Evolutionary conservation across 1,140 invertebrate genomes (phyloP).

Genomic region (Drosophila teissieri): DNA sequence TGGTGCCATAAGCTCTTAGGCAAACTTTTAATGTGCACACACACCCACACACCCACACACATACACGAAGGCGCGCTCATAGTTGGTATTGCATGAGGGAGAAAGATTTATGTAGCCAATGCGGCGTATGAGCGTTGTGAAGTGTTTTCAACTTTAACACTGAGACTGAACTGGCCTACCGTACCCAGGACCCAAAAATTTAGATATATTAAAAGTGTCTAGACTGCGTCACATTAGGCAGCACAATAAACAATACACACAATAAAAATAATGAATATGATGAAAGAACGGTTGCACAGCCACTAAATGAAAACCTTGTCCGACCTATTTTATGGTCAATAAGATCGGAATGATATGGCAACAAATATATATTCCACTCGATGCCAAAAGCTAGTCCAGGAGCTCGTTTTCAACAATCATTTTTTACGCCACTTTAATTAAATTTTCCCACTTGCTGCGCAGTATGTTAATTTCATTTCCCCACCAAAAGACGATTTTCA

Average conservation of each 20-base stretch:
- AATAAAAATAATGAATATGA: constrained; percentile 43
- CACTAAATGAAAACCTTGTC: constrained; percentile 34
- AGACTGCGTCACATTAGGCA: constrained; percentile 64
- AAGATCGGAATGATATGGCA: constrained; percentile 29
- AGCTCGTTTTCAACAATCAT: constrained; percentile 21
- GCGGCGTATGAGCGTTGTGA: constrained; percentile 61
- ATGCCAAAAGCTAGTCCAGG: constrained; percentile 30
- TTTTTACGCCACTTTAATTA: constrained; percentile 51
- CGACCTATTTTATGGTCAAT: constrained; percentile 31
- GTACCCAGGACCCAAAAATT: constrained; percentile 33
- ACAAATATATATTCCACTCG: constrained; percentile 27
- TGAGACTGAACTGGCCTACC: constrained; percentile 33
- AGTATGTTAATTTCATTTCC: constrained; percentile 54
- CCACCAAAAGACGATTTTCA: constrained; percentile 32
- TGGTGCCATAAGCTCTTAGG: constrained; percentile 78
- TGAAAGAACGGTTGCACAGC: constrained; percentile 15
- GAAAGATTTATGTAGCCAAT: constrained; percentile 72
- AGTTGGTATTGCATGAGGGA: constrained; percentile 28
- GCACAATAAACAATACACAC: constrained; percentile 49
- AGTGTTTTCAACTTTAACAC: constrained; percentile 68
- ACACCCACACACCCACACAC: constrained; percentile 20
- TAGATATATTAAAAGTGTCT: constrained; percentile 77
- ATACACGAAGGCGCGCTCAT: constrained; percentile 1
- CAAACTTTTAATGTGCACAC: constrained; percentile 76
- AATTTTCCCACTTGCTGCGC: constrained; percentile 39